A percentile compares a stretch with the other conserved stretches of the same genome.
phyloP scores from a whole-genome alignment of 2,113 vertebrate species.

The Ondatra zibethicus region DNA sequence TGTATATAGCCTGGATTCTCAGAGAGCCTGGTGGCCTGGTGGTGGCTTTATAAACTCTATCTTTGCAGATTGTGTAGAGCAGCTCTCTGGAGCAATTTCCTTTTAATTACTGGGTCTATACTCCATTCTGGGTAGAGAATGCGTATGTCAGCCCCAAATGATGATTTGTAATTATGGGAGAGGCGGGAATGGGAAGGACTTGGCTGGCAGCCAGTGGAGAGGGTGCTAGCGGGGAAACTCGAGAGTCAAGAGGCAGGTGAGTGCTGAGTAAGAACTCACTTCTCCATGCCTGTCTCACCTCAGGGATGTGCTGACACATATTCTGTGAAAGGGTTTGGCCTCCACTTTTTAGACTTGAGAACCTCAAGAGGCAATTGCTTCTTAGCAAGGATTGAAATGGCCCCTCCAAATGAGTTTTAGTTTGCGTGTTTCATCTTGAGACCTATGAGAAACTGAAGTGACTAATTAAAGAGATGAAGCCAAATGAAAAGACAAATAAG shows the following conservation, averaged over 20 bases:
- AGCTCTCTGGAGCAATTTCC: not conserved
- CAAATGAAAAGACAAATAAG: not conserved
- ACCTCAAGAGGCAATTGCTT: not conserved
- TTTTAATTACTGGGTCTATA: not conserved
- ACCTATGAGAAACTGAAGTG: not conserved
- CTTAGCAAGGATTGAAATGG: not conserved
- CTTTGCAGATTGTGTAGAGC: not conserved
- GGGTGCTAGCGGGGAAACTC: not conserved
- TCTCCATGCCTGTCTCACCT: not conserved
- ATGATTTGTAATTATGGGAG: not conserved
- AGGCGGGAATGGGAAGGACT: not conserved
- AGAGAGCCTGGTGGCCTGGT: not conserved
- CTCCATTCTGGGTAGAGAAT: not conserved
- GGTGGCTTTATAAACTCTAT: no score
- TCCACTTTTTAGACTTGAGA: not conserved
- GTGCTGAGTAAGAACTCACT: not conserved
- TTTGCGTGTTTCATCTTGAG: not conserved
- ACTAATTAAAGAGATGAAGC: not conserved
- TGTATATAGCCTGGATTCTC: not conserved
- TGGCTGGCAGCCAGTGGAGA: not conserved
- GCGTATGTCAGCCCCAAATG: not conserved
- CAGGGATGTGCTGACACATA: not conserved
- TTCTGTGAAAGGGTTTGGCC: not conserved
- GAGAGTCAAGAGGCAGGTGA: not conserved
- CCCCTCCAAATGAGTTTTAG: not conserved